phyloP scores from a whole-genome alignment of 2,113 vertebrate genomes.

The Castor canadensis region DNA sequence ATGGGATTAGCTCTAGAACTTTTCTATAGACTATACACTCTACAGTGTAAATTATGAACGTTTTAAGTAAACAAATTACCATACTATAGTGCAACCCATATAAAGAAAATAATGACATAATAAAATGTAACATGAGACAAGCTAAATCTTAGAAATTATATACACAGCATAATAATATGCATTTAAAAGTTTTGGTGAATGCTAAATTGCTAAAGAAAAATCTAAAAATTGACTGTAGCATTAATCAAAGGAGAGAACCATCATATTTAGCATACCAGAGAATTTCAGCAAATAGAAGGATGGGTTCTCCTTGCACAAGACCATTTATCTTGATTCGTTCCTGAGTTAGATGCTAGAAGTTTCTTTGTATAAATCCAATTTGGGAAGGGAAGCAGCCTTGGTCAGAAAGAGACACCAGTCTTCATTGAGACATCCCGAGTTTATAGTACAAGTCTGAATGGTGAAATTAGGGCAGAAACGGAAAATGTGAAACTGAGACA shows the following conservation, averaged over 20 bases:
- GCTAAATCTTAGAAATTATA: conserved; percentile 14
- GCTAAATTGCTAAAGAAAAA: neutral
- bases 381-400: neutral
- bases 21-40: neutral
- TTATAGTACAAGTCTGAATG: neutral
- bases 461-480: neutral
- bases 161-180: neutral
- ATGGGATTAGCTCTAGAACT: neutral
- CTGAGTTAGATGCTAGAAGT: neutral
- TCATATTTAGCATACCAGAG: neutral
- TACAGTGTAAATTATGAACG: conserved; percentile 28
- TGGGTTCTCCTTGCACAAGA: neutral
- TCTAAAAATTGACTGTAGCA: neutral
- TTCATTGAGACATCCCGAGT: neutral
- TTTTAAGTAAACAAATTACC: conserved; percentile 25
- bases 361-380: neutral
- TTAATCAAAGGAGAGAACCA: neutral
- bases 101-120: conserved; percentile 35
- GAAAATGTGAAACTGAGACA: neutral
- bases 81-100: neutral
- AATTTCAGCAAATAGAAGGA: conserved; percentile 4
- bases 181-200: neutral
- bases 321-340: neutral
- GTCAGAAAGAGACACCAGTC: neutral
- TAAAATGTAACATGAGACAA: neutral